Evolutionary conservation across 1,140 invertebrate species (phyloP).

Genomic region (Cotesia glomerata): DNA sequence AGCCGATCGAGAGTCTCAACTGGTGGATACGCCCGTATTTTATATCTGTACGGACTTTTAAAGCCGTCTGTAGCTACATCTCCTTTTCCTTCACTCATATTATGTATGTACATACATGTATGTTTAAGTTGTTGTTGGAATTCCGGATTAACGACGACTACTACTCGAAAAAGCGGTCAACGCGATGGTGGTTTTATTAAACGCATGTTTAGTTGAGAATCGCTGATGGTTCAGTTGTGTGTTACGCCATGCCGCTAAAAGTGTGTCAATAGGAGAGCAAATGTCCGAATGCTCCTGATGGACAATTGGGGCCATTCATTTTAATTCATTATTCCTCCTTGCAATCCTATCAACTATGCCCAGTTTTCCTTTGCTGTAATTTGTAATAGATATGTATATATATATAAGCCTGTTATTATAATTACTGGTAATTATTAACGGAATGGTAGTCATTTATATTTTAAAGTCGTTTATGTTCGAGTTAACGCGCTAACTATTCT

Average conservation of each 20-base stretch:
- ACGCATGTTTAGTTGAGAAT: slow-evolving; percentile 32
- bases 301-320: slow-evolving; percentile 8
- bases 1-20: slow-evolving; percentile 40
- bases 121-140: slow-evolving; percentile 4
- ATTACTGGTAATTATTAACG: neutral
- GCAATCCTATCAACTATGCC: no score
- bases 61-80: neutral
- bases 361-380: no score
- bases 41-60: neutral
- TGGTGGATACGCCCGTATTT: slow-evolving; percentile 27
- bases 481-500: no score
- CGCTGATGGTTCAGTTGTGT: slow-evolving; percentile 16
- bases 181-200: neutral
- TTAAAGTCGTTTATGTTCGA: no score
- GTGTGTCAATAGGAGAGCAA: slow-evolving; percentile 50
- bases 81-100: neutral
- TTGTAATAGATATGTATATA: no score
- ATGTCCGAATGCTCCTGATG: slow-evolving; percentile 37
- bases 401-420: no score
- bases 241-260: slow-evolving; percentile 34
- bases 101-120: neutral
- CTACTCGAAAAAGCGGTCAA: slow-evolving; percentile 29
- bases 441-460: no score
- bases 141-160: slow-evolving; percentile 33
- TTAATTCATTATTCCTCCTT: slow-evolving; percentile 12